A percentile compares a stretch with the other conserved stretches of the same genome.
These are phyloP conservation scores for Macaca mulatta DNA, from an alignment of 2,113 vertebrate genomes.

Conservation along the genomic window DNA sequence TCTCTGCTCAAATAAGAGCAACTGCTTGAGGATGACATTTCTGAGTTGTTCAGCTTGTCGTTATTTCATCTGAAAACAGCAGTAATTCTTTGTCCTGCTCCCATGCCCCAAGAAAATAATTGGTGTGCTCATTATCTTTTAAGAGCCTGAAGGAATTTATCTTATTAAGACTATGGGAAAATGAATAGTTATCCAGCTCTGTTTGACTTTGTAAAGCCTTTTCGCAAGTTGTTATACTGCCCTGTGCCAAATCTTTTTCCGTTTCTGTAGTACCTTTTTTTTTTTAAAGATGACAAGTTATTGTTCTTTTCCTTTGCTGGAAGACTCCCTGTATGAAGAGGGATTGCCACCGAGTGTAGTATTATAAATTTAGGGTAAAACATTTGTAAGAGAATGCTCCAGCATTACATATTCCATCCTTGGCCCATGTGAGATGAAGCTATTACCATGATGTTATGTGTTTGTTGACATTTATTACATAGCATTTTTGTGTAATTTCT, in stretches of 20 bases:
- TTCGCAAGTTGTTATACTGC: constrained; percentile 19
- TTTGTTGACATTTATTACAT: background rate
- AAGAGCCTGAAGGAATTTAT: constrained; percentile 59
- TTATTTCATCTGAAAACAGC: constrained; percentile 59
- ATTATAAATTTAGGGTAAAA: constrained; percentile 3
- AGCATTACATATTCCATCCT: background rate
- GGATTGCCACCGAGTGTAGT: background rate
- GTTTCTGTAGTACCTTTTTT: background rate
- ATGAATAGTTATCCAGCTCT: background rate
- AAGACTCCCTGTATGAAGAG: background rate
- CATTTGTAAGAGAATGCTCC: background rate
- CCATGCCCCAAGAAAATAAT: constrained; percentile 67
- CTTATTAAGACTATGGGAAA: background rate
- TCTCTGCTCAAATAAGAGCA: constrained; percentile 57
- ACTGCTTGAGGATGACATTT: constrained; percentile 52
- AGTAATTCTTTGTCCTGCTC: constrained; percentile 47
- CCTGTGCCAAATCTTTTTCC: constrained; percentile 6
- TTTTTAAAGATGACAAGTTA: background rate
- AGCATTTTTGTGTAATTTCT: background rate
- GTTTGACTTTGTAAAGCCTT: constrained; percentile 58
- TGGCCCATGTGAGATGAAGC: background rate
- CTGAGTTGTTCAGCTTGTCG: constrained; percentile 46
- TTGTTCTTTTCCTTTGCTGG: constrained; percentile 4
- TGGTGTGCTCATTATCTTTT: constrained; percentile 72
- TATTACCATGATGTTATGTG: background rate